These are phyloP conservation scores for Drosophila murphyi DNA, from an alignment of 1,140 invertebrate genomes.

Conservation along the genomic window DNA sequence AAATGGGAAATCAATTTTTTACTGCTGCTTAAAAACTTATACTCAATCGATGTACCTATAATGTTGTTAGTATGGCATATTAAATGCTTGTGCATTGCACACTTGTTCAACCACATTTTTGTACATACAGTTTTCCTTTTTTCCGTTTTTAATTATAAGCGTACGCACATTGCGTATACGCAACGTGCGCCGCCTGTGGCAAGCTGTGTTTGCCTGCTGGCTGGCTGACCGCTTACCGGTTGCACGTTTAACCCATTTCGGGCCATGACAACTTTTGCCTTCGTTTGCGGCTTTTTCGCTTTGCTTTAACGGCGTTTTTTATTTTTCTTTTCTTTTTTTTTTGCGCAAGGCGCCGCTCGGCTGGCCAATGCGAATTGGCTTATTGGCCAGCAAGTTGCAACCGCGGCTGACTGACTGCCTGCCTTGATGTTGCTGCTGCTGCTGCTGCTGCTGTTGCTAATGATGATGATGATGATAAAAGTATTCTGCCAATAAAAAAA, in stretches of 20 bases:
- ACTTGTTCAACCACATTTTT: conserved; percentile 33
- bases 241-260: conserved; percentile 79
- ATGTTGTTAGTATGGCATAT: not conserved
- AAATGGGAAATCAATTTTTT: conserved; percentile 52
- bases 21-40: conserved; percentile 13
- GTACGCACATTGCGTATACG: conserved; percentile 68
- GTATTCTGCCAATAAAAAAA: conserved; percentile 43
- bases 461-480: conserved; percentile 66
- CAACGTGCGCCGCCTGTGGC: conserved; percentile 52
- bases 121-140: conserved; percentile 43
- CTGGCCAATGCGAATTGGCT: conserved; percentile 45
- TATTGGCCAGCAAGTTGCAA: conserved; percentile 24
- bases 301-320: conserved; percentile 31
- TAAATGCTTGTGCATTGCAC: conserved; percentile 10
- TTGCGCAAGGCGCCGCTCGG: conserved; percentile 35
- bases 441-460: not conserved
- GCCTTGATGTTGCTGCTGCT: conserved; percentile 8
- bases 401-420: too few species aligned
- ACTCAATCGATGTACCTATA: too few species aligned
- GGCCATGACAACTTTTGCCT: conserved; percentile 78
- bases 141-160: conserved; percentile 62
- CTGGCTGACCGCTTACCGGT: conserved; percentile 42
- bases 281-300: conserved; percentile 47
- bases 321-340: conserved; percentile 3
- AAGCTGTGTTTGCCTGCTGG: not conserved